Evolutionary conservation across 2,797 vertebrate genomes (phyloP).

Genomic region (Poecilia gillii): DNA sequence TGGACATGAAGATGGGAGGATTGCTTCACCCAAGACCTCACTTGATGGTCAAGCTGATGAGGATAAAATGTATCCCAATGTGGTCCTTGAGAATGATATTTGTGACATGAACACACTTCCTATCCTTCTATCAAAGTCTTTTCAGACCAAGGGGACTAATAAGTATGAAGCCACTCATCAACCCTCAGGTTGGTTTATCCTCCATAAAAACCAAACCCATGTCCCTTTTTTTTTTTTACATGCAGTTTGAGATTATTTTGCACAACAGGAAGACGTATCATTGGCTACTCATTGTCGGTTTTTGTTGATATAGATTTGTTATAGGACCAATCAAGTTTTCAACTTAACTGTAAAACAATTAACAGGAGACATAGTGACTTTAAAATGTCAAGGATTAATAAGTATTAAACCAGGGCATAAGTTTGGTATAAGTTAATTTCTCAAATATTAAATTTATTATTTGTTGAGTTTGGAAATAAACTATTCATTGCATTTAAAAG

Average conservation of each 20-base stretch:
- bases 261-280: background rate
- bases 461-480: background rate
- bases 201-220: background rate
- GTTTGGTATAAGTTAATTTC: background rate
- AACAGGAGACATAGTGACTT: background rate
- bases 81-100: constrained; percentile 50
- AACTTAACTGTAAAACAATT: background rate
- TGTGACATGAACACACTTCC: constrained; percentile 32
- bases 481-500: background rate
- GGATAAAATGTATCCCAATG: constrained; percentile 8
- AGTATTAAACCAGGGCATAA: background rate
- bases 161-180: constrained; percentile 63
- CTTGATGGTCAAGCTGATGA: constrained; percentile 15
- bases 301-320: background rate
- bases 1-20: constrained; percentile 31
- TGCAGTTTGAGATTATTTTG: background rate
- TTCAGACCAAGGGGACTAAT: constrained; percentile 66
- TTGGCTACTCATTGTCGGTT: background rate
- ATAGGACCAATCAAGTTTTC: background rate
- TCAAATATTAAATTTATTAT: background rate
- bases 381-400: too few relatives aligned
- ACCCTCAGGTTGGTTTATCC: constrained; percentile 79
- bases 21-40: constrained; percentile 8
- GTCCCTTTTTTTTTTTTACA: background rate
- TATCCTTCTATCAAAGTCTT: constrained; percentile 9